Percentiles rank a stretch among this genome's conserved stretches.
phyloP scores from a whole-genome alignment of 2,888 invertebrate species.

The Taenaris catops region DNA sequence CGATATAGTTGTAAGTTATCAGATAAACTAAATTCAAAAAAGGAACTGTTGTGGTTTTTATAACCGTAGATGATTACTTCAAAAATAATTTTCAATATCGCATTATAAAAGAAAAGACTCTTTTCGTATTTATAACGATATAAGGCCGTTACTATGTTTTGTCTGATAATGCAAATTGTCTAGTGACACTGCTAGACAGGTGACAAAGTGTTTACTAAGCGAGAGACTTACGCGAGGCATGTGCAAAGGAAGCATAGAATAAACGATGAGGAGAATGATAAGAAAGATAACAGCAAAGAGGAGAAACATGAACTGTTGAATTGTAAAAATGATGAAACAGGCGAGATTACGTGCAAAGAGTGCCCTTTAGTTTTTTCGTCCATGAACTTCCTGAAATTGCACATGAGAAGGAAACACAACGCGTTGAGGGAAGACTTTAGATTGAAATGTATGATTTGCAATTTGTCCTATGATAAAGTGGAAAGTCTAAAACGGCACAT shows the following conservation, averaged over 20 bases:
- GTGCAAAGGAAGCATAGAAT: slow-evolving; percentile 61
- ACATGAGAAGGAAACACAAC: slow-evolving; percentile 67
- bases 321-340: slow-evolving; percentile 45
- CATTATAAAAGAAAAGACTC: too few relatives aligned
- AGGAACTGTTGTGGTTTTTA: too few relatives aligned
- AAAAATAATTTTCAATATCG: too few relatives aligned
- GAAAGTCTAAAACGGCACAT: slow-evolving; percentile 66
- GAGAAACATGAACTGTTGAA: slow-evolving; percentile 31
- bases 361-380: slow-evolving; percentile 64
- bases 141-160: too few relatives aligned
- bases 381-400: slow-evolving; percentile 55
- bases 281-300: slow-evolving; percentile 21
- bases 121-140: too few relatives aligned
- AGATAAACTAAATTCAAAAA: too few relatives aligned
- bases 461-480: slow-evolving; percentile 66
- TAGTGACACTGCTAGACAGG: too few relatives aligned
- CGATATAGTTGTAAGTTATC: too few relatives aligned
- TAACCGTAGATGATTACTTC: too few relatives aligned
- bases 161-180: too few relatives aligned
- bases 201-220: slow-evolving; percentile 54
- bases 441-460: slow-evolving; percentile 62
- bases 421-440: slow-evolving; percentile 55
- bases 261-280: slow-evolving; percentile 37
- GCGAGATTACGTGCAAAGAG: slow-evolving; percentile 56
- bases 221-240: slow-evolving; percentile 64